phyloP scores from a whole-genome alignment of 37 sponge, comb jelly and placozoan genomes.

The Chondrosia reniformis region DNA sequence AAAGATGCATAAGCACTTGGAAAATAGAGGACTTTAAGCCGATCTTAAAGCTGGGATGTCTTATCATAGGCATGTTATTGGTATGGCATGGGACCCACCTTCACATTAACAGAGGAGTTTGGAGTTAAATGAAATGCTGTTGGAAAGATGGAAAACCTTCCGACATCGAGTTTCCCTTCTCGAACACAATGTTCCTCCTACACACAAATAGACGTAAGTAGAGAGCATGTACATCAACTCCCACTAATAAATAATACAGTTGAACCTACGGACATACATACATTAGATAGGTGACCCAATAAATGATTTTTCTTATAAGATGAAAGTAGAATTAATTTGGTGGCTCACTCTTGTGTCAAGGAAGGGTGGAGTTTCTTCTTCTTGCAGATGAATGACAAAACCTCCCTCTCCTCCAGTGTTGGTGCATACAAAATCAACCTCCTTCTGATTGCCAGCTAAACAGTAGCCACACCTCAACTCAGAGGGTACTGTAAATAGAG shows the following conservation, averaged over 20 bases:
- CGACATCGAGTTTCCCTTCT: background rate
- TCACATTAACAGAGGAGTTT: background rate
- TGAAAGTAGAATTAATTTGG: no score
- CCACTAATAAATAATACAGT: background rate
- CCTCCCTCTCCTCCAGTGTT: slow-evolving; percentile 72
- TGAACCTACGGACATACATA: slow-evolving; percentile 1
- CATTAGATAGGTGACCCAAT: background rate
- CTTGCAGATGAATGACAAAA: slow-evolving; percentile 23
- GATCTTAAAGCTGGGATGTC: no score
- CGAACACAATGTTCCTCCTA: background rate
- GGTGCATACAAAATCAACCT: background rate
- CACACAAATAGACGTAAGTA: background rate
- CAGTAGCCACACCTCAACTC: slow-evolving; percentile 57
- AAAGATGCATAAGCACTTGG: no score
- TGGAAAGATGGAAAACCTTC: slow-evolving; percentile 46
- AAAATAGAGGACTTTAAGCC: no score
- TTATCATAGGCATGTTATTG: no score
- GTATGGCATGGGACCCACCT: background rate
- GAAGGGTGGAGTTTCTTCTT: background rate
- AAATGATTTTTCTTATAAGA: no score
- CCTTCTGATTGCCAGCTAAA: slow-evolving; percentile 39
- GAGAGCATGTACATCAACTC: background rate
- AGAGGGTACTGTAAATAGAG: slow-evolving; percentile 28
- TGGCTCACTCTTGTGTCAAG: background rate
- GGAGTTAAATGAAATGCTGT: slow-evolving; percentile 28